Conservation (phyloP, 2,113 vertebrate species). For the Poecilia latipinna region DNA sequence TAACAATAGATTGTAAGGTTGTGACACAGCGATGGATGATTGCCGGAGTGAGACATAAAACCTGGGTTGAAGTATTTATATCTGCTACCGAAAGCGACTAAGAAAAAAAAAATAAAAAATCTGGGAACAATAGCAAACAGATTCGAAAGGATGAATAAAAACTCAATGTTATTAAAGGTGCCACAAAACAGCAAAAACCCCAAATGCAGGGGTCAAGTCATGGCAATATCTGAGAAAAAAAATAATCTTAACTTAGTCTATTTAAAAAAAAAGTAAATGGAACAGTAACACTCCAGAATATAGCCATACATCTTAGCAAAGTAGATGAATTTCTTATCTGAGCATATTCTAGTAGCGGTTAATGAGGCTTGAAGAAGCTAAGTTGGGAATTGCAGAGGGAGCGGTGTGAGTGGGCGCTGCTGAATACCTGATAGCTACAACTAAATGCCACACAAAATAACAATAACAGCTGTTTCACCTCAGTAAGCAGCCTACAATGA, state of each 20-base stretch:
- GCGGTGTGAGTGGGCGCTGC: slow-evolving; percentile 26
- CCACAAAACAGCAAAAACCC: no score
- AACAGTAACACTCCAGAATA: slow-evolving; percentile 31
- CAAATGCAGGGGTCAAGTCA: background rate
- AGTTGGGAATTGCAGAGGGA: slow-evolving; percentile 20
- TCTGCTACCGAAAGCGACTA: no score
- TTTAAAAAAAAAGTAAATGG: slow-evolving; percentile 22
- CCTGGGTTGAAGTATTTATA: no score
- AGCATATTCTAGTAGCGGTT: slow-evolving; percentile 30
- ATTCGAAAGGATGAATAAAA: no score
- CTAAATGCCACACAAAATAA: slow-evolving; percentile 18
- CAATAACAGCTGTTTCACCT: slow-evolving; percentile 31
- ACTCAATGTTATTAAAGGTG: no score
- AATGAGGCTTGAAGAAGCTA: slow-evolving; percentile 55
- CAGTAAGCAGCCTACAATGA: slow-evolving; percentile 15
- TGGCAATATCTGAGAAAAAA: background rate
- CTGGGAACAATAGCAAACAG: no score
- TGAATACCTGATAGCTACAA: slow-evolving; percentile 26
- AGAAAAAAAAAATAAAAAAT: no score
- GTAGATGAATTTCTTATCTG: slow-evolving; percentile 41
- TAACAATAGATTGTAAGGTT: no score
- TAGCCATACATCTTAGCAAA: slow-evolving; percentile 43
- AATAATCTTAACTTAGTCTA: slow-evolving; percentile 14
- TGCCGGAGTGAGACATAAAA: no score
- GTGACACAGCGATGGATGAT: no score